Base-by-base conservation (phyloP, 2,113 vertebrate genomes). In the Perca schrenkii region DNA sequence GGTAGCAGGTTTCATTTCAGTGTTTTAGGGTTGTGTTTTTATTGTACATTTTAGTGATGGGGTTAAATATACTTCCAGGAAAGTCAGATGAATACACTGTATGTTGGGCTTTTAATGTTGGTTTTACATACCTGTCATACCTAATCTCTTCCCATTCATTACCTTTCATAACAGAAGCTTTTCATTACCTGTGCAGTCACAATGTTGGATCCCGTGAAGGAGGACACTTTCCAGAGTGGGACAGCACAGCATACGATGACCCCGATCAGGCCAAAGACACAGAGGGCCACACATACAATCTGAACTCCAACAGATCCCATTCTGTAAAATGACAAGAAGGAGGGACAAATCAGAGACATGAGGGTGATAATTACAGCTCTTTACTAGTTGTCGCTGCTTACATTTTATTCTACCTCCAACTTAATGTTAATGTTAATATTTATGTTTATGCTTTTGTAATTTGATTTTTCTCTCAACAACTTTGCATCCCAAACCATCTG, bases 141-240 rank as follows among this genome's bases (percentile, higher is more conserved):
- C 10, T 21, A 52, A 17, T 34, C 31, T 56, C 36, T 22, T 60
- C 22, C 19, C 19, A 21, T 8, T 43, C 4, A 36, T 31, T 7
- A 74, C 17, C 16, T 47, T 31, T 54, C 34, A n/a, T 31, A 2
- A 22, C 10, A 4, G 47, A 4, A 43, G 62, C 34, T 43, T 64
- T 14, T 83, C 6, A 1, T 77, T 93, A 96, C 95, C 95, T 95
- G 94, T 10, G 96, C 94, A 3, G 92, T 95, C 58, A 96, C 88
- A 7, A 96, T 96, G 86, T 93, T 95, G 31, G 80, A 1, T 8
- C 96, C 96, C 0, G 62, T 83, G 65, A 95, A 96, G 28, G 96
- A 83, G 0, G 94, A 93, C 25, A 95, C 89, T 31, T 86, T 95
- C 96, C 96, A 96, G 62, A 31, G 85, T 2, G 96, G 95, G 28